Percentiles rank a stretch among this genome's conserved stretches.
phyloP scores from a whole-genome alignment of 2,113 vertebrate genomes.

The Psilopsiagon aymara region DNA sequence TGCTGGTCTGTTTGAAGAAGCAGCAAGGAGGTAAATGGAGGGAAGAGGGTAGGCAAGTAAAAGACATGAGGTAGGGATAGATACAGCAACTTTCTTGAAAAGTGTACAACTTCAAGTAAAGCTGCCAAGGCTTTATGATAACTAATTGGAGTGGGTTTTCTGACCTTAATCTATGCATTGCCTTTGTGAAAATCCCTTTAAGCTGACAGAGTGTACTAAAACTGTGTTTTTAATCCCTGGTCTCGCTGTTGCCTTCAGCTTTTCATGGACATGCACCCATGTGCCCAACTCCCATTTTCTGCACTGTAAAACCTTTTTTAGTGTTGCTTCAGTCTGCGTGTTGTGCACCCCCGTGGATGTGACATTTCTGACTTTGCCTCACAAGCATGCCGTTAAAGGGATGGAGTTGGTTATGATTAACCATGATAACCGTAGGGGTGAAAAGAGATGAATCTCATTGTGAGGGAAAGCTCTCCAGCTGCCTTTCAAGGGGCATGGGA shows the following conservation, averaged over 20 bases:
- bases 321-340: background rate
- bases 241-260: background rate
- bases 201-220: background rate
- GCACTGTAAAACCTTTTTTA: background rate
- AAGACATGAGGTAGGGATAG: background rate
- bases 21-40: background rate
- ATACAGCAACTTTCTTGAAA: background rate
- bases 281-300: background rate
- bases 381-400: background rate
- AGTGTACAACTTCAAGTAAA: background rate
- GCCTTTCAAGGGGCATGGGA: background rate
- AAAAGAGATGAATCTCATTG: background rate
- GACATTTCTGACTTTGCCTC: background rate
- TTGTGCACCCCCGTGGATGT: background rate
- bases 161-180: constrained; percentile 19
- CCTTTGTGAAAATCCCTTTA: constrained; percentile 22
- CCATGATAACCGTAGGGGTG: background rate
- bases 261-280: fast-evolving
- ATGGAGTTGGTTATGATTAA: background rate
- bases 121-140: background rate
- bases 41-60: background rate
- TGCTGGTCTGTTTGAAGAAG: background rate
- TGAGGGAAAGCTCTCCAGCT: background rate
- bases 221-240: background rate
- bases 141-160: background rate